These are phyloP conservation scores for Amphipoea lucens DNA, from an alignment of 2,888 invertebrate species.

Conservation along the genomic window DNA sequence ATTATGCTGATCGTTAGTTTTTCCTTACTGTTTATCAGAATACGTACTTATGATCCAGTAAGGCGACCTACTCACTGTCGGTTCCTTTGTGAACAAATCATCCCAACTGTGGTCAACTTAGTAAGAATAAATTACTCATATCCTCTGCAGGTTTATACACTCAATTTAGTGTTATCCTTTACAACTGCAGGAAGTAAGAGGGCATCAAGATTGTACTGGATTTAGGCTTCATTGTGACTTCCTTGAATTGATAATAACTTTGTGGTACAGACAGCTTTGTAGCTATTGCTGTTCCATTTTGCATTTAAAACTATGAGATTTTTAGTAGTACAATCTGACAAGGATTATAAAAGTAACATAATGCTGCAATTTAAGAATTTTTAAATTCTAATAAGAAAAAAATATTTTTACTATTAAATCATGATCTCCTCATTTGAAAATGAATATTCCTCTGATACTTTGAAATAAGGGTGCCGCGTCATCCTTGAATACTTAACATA, in stretches of 20 bases:
- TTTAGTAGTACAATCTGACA: neutral
- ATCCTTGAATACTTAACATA: neutral
- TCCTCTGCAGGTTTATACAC: slow-evolving; percentile 63
- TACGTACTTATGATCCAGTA: slow-evolving; percentile 18
- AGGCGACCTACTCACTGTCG: slow-evolving; percentile 36
- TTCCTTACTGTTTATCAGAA: slow-evolving; percentile 6
- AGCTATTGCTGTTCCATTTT: neutral
- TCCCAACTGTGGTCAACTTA: slow-evolving; percentile 56
- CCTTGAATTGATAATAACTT: slow-evolving; percentile 27
- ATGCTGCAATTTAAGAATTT: neutral
- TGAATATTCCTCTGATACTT: neutral
- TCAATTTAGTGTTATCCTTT: slow-evolving; percentile 61
- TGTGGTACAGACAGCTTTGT: neutral
- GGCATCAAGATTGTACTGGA: slow-evolving; percentile 37
- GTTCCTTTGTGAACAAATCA: slow-evolving; percentile 65
- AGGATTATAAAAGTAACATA: neutral
- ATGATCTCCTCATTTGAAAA: neutral
- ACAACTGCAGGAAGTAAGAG: slow-evolving; percentile 52
- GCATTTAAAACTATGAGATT: too few relatives aligned
- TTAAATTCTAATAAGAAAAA: neutral
- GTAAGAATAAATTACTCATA: slow-evolving; percentile 70
- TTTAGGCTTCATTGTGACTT: slow-evolving; percentile 36
- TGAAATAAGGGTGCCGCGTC: neutral
- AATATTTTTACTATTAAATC: neutral
- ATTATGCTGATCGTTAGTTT: neutral